phyloP scores from a whole-genome alignment of 2,888 invertebrate species.

The Shargacucullia verbasci region DNA sequence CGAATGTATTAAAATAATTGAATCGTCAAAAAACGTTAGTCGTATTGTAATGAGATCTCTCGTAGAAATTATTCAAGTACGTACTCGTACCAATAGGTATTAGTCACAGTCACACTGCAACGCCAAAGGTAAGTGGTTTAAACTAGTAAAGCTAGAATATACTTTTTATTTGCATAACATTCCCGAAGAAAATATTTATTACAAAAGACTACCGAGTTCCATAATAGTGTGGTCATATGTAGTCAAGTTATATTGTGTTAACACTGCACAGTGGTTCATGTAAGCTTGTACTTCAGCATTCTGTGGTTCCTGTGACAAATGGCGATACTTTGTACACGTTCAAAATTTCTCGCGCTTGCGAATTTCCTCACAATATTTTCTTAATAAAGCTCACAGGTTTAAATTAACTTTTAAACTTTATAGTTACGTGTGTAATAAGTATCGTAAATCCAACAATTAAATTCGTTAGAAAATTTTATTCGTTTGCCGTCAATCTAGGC shows the following conservation, averaged over 20 bases:
- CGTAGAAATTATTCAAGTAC: too few relatives aligned
- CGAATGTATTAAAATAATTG: too few relatives aligned
- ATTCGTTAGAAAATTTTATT: too few relatives aligned
- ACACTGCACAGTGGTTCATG: slow-evolving; percentile 58
- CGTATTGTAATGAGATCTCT: too few relatives aligned
- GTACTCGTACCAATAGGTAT: background rate
- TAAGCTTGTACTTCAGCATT: slow-evolving; percentile 57
- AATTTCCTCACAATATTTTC: slow-evolving; percentile 43
- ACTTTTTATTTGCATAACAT: background rate
- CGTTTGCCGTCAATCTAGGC: slow-evolving; percentile 58
- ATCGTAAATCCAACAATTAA: too few relatives aligned
- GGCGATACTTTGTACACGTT: slow-evolving; percentile 62
- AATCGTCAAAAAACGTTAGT: too few relatives aligned
- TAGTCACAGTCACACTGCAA: background rate
- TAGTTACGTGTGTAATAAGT: too few relatives aligned
- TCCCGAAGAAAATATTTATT: slow-evolving; percentile 10
- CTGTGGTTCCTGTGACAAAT: slow-evolving; percentile 62
- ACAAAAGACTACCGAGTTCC: slow-evolving; percentile 24
- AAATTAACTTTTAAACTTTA: too few relatives aligned
- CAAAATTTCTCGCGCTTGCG: slow-evolving; percentile 50
- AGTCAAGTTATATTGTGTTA: slow-evolving; percentile 60
- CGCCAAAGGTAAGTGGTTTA: background rate
- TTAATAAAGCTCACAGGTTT: slow-evolving; percentile 26
- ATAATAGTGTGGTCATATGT: slow-evolving; percentile 58
- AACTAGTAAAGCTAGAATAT: background rate